Percentiles rank a stretch among this genome's conserved stretches.
Conservation (phyloP, 1,140 invertebrate genomes). For the Drosophila kepulauana region DNA sequence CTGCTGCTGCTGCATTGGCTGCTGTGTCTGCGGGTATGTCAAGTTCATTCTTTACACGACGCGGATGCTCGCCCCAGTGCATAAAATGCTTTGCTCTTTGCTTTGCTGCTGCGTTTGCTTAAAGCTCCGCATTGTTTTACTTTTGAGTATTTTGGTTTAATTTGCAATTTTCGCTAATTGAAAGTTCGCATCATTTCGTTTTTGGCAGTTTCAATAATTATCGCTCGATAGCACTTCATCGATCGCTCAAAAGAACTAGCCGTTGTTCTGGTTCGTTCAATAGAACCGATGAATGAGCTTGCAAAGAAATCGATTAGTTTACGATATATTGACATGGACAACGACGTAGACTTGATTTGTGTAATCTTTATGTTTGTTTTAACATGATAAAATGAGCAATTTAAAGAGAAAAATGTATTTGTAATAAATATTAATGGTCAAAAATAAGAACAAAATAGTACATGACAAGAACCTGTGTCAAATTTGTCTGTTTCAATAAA, state of each 20-base stretch:
- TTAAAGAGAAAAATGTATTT: too few species aligned
- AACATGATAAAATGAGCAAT: too few species aligned
- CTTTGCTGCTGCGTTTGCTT: constrained; percentile 8
- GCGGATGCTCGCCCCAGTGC: constrained; percentile 14
- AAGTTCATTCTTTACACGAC: constrained; percentile 54
- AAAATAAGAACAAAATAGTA: too few species aligned
- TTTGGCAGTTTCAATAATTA: background rate
- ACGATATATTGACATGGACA: too few species aligned
- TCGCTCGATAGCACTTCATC: background rate
- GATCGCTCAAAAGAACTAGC: background rate
- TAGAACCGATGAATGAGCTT: too few species aligned
- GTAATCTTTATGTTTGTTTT: too few species aligned
- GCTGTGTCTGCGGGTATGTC: constrained; percentile 44
- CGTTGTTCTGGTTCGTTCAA: background rate
- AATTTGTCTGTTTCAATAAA: too few species aligned
- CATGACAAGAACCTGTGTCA: too few species aligned
- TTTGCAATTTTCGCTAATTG: constrained; percentile 35
- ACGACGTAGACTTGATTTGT: too few species aligned
- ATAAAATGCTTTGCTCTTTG: background rate
- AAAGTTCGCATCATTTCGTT: background rate
- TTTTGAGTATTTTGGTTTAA: constrained; percentile 10
- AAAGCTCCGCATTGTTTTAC: constrained; percentile 32
- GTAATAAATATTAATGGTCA: too few species aligned
- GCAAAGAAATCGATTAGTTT: too few species aligned
- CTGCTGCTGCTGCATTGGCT: constrained; percentile 13